These are phyloP conservation scores for Luffia ferchaultella DNA, from an alignment of 2,888 invertebrate genomes.

Conservation along the genomic window DNA sequence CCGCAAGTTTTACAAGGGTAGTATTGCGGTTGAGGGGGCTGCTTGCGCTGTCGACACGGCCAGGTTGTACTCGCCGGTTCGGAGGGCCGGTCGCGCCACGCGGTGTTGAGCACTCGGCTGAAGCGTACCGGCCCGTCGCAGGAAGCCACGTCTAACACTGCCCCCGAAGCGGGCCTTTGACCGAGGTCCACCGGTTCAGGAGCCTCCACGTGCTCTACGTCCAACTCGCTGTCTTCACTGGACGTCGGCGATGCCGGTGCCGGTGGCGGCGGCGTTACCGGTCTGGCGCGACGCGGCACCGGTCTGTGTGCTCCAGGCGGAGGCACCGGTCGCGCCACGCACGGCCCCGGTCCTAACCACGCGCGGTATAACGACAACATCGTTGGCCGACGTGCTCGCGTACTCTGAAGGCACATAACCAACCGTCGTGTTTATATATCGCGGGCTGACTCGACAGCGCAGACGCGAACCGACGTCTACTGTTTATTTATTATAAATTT, in stretches of 20 bases:
- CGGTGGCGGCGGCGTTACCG: constrained; percentile 43
- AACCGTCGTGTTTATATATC: neutral
- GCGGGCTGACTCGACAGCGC: neutral
- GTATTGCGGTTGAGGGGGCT: constrained; percentile 81
- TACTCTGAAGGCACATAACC: neutral
- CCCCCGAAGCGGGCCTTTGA: constrained; percentile 27
- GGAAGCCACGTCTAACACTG: constrained; percentile 86
- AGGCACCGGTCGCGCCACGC: constrained; percentile 50
- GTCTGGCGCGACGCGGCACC: constrained; percentile 41
- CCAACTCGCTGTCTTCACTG: constrained; percentile 46
- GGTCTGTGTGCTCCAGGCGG: constrained; percentile 58
- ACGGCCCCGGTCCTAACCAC: constrained; percentile 57
- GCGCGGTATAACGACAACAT: constrained; percentile 63
- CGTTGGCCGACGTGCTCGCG: constrained; percentile 15
- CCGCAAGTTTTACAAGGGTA: constrained; percentile 95
- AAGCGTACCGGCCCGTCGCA: constrained; percentile 90
- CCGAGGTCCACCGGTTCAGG: constrained; percentile 37
- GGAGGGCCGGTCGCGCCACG: constrained; percentile 66
- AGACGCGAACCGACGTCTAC: neutral
- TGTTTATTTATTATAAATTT: neutral
- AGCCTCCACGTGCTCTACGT: constrained; percentile 32
- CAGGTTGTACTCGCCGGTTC: constrained; percentile 69
- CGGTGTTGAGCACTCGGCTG: constrained; percentile 84
- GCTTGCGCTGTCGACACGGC: constrained; percentile 87
- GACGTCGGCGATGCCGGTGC: constrained; percentile 49